phyloP scores from a whole-genome alignment of 1,140 invertebrate genomes.

The Octopus bimaculoides region DNA sequence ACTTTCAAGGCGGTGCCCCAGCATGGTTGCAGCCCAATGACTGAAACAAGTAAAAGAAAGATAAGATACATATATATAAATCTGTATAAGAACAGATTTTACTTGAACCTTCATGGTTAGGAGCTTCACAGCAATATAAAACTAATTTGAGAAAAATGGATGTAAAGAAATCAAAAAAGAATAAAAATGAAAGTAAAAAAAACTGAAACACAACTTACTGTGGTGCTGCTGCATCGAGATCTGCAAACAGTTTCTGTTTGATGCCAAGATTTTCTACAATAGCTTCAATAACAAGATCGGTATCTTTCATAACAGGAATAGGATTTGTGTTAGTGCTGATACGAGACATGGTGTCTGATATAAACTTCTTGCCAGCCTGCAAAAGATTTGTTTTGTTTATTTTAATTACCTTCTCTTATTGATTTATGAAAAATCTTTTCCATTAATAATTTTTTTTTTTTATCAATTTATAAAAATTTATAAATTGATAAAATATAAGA shows the following conservation, averaged over 20 bases:
- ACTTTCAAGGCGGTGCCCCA: too few species aligned
- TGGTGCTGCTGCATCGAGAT: slow-evolving; percentile 58
- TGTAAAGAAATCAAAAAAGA: too few species aligned
- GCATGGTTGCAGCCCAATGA: accelerated
- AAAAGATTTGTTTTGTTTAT: neutral
- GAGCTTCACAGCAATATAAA: too few species aligned
- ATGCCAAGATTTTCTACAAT: slow-evolving; percentile 80
- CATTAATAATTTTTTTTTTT: too few species aligned
- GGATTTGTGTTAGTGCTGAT: slow-evolving; percentile 67
- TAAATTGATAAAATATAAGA: too few species aligned
- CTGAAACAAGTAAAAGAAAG: too few species aligned
- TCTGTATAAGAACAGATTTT: neutral
- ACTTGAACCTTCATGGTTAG: neutral
- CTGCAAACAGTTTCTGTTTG: slow-evolving; percentile 76
- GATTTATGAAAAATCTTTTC: too few species aligned
- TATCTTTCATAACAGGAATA: slow-evolving; percentile 63
- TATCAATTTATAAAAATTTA: too few species aligned
- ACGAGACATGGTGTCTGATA: slow-evolving; percentile 64
- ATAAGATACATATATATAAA: neutral
- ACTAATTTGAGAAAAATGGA: too few species aligned
- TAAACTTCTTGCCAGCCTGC: slow-evolving; percentile 67
- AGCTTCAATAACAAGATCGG: slow-evolving; percentile 82
- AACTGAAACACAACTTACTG: slow-evolving; percentile 35
- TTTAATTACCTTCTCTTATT: too few species aligned
- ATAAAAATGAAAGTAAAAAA: too few species aligned